Conservation (phyloP, 2,113 vertebrate genomes). For the Rostratula benghalensis region DNA sequence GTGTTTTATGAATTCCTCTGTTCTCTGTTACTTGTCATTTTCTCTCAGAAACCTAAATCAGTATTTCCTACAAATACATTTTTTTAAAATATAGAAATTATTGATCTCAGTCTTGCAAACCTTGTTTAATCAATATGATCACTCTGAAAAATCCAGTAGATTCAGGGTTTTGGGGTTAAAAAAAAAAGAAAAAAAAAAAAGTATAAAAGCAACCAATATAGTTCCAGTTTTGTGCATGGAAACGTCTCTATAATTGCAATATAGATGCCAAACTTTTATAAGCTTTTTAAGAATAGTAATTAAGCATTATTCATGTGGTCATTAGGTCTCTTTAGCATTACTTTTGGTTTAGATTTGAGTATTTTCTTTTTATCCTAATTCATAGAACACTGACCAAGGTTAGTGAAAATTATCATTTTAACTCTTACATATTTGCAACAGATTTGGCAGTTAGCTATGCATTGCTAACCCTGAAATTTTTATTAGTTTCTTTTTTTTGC, state of each 20-base stretch:
- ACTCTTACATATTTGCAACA: not conserved
- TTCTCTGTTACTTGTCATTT: not conserved
- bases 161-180: not conserved
- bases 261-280: not conserved
- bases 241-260: not conserved
- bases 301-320: not conserved
- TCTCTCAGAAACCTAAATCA: not conserved
- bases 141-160: not conserved
- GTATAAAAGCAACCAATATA: not conserved
- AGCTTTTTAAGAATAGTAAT: not conserved
- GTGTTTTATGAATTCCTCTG: not conserved
- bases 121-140: not conserved
- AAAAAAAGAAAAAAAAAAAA: not conserved
- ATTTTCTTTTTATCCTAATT: not conserved
- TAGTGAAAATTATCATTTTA: not conserved
- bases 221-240: not conserved
- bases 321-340: not conserved
- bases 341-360: not conserved
- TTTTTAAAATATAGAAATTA: not conserved
- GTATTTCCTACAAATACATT: not conserved
- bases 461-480: not conserved
- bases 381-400: not conserved
- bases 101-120: not conserved
- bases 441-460: accelerated
- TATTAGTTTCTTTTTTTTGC: not conserved